These are phyloP conservation scores for Manis crassicaudata DNA, from an alignment of 2,797 vertebrate genomes.

Conservation along the genomic window DNA sequence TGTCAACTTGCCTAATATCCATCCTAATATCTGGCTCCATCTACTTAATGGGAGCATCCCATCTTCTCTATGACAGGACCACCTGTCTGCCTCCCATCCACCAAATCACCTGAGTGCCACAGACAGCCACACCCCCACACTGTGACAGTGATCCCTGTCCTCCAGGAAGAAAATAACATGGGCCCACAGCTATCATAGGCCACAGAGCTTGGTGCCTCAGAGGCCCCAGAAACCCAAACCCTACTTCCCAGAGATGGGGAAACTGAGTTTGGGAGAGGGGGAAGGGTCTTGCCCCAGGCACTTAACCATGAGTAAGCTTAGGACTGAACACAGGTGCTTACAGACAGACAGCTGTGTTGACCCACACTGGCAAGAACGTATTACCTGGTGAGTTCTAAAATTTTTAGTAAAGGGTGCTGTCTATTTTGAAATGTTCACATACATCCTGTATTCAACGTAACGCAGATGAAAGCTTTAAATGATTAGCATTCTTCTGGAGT, in stretches of 20 bases:
- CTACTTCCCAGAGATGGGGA: neutral
- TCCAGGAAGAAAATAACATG: neutral
- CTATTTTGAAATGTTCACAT: neutral
- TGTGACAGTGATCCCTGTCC: no score
- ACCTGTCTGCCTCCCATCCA: neutral
- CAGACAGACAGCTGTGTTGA: neutral
- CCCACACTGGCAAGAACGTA: neutral
- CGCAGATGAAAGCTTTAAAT: neutral
- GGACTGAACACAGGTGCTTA: neutral
- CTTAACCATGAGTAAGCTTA: neutral
- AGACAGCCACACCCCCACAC: neutral
- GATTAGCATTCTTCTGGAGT: constrained; percentile 3
- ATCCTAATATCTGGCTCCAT: neutral
- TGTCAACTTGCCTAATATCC: neutral
- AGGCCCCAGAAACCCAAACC: neutral
- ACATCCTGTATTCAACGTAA: neutral
- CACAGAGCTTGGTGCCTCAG: neutral
- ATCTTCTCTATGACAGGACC: neutral
- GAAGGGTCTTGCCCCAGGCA: neutral
- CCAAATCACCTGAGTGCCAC: neutral
- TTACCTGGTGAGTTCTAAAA: neutral
- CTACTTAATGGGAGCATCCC: neutral
- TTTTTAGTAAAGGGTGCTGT: neutral
- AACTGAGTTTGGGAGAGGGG: neutral
- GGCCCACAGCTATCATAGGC: neutral